These are phyloP conservation scores for Sebastes cheni DNA, from an alignment of 2,797 vertebrate species.

Conservation along the genomic window DNA sequence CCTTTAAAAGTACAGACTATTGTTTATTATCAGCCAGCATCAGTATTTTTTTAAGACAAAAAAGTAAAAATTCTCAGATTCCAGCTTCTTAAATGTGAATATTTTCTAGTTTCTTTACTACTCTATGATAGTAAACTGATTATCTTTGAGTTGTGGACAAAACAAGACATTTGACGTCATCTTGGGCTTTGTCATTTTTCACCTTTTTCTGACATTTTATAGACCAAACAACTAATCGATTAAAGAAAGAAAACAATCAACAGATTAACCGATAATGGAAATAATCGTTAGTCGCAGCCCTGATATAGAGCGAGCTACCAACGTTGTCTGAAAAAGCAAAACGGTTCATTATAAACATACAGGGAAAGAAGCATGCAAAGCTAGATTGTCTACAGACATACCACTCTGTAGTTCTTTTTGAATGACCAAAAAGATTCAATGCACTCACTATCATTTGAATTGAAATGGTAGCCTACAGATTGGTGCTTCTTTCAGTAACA, in stretches of 20 bases:
- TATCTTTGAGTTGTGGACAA: no score
- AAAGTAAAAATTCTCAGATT: no score
- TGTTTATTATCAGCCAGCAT: neutral
- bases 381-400: neutral
- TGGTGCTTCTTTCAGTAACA: neutral
- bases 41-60: no score
- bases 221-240: no score
- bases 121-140: no score
- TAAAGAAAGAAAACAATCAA: no score
- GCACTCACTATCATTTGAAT: neutral
- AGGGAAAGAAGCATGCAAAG: neutral
- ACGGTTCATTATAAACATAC: neutral
- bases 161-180: no score
- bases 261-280: accelerated
- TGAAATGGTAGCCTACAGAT: neutral
- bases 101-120: no score
- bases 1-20: neutral
- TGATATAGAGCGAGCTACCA: neutral
- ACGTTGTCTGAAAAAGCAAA: neutral
- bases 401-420: neutral
- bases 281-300: no score
- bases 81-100: no score
- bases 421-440: neutral
- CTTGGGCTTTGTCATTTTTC: no score
- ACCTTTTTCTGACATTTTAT: no score